Conservation (phyloP, 2,888 invertebrate species). For the Stictocephala bisonia region DNA sequence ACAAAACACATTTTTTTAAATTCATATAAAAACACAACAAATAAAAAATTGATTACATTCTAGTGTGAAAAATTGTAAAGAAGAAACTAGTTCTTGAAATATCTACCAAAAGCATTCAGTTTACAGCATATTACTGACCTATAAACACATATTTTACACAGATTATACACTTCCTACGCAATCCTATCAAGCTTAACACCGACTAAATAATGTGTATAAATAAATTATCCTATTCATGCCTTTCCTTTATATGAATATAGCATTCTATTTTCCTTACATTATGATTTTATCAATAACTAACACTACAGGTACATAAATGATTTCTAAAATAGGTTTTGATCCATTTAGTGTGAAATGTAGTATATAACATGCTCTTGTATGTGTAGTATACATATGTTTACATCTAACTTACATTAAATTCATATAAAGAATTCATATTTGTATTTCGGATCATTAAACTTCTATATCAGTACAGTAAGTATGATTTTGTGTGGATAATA, state of each 20-base stretch:
- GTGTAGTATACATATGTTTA: no score
- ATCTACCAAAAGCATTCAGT: no score
- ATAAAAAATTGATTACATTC: not conserved
- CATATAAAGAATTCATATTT: no score
- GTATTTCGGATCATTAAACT: no score
- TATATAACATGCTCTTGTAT: no score
- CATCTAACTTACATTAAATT: slow-evolving; percentile 20
- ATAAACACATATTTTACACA: slow-evolving; percentile 23
- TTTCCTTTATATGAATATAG: not conserved
- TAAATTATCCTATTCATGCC: not conserved
- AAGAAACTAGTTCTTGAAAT: no score
- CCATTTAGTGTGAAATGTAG: no score
- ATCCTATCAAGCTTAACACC: slow-evolving; percentile 20
- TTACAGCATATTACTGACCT: not conserved
- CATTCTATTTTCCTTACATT: not conserved
- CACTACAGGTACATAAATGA: slow-evolving; percentile 32
- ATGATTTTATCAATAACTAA: not conserved
- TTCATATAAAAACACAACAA: not conserved
- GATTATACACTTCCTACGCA: not conserved
- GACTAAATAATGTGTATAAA: slow-evolving; percentile 27
- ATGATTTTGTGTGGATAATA: no score
- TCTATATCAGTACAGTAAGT: no score
- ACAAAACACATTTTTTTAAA: no score
- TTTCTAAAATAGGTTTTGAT: slow-evolving; percentile 15
- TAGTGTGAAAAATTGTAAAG: no score